Evolutionary conservation across 2,888 invertebrate species (phyloP).

Genomic region (Auanema freiburgensis): DNA sequence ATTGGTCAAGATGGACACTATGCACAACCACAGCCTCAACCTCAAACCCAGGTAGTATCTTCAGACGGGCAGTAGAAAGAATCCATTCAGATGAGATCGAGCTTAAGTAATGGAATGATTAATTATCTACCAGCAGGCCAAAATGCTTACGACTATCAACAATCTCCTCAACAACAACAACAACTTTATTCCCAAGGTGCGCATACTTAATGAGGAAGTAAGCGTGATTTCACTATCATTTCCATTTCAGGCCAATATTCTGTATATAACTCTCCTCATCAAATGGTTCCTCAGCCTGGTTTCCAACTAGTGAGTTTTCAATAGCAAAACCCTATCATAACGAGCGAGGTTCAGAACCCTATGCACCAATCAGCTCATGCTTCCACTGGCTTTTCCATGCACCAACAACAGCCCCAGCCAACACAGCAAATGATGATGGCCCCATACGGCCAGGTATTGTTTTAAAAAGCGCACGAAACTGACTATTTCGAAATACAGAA

Average conservation of each 20-base stretch:
- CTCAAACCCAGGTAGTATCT: constrained; percentile 6
- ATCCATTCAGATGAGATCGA: constrained; percentile 34
- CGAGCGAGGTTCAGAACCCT: neutral
- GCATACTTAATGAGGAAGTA: too few relatives aligned
- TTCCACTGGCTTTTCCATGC: constrained; percentile 20
- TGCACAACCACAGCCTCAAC: constrained; percentile 18
- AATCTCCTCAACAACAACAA: constrained; percentile 3
- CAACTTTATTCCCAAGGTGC: neutral
- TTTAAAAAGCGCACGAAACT: constrained; percentile 12
- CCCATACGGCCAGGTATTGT: constrained; percentile 12
- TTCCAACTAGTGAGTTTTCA: neutral
- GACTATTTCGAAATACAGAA: neutral
- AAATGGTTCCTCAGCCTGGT: neutral
- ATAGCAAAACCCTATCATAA: neutral
- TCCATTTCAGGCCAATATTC: too few relatives aligned
- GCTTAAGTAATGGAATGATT: constrained; percentile 49
- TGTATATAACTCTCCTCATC: neutral
- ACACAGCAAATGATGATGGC: constrained; percentile 16
- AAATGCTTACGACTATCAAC: constrained; percentile 14
- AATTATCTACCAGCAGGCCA: constrained; percentile 34
- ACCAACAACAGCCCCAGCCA: constrained; percentile 23
- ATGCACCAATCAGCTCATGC: constrained; percentile 40
- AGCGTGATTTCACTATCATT: too few relatives aligned
- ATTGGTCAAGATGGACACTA: constrained; percentile 26
- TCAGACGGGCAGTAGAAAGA: neutral